Evolutionary conservation across 2,113 vertebrate species (phyloP), one percentile per base, ranked within the genome.

Genomic region (Salminus brasiliensis): DNA sequence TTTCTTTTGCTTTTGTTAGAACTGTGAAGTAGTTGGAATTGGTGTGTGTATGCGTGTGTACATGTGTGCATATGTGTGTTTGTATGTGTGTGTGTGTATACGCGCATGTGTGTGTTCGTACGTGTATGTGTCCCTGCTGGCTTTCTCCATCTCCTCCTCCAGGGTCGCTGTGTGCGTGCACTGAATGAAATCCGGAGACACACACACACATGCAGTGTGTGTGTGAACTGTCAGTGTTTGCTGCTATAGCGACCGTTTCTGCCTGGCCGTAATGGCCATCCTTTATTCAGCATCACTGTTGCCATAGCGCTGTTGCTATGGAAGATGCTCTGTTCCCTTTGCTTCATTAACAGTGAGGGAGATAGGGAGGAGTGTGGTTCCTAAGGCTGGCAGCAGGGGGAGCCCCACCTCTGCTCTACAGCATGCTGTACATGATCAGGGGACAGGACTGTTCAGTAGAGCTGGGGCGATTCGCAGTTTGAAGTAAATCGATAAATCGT

Each of bases 291-390:
- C 86, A 80, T 63, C 80, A 87, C 89, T 88, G 93, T 93, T 93
- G 92, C 92, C 91, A 94, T 92, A 85, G 86, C 76, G 70, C 89
- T 89, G 93, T 94, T 94, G 93, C 93, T 93, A 94, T 91, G 93
- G 90, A 88, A 88, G 82, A 87, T 89, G 77, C 80, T 84, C 68
- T 85, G 77, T 67, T 72, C 27, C 55, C 68, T 67, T 52, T 52
- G n/a, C 34, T 68, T 41, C 77, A 59, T 32, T 59, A 55, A 47
- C 27, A 79, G 70, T 76, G 29, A 70, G 57, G 68, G 88, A 68
- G 18, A 47, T 66, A 87, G 59, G n/a, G n/a, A n/a, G n/a, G 39
- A 60, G 85, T 85, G 87, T 86, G 82, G 84, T 45, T 49, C 77
- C 84, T 84, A 85, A 80, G 83, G 79, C 83, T 68, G 45, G 91